phyloP scores from a whole-genome alignment of 2,888 invertebrate genomes.

The Mechanitis mazaeus region DNA sequence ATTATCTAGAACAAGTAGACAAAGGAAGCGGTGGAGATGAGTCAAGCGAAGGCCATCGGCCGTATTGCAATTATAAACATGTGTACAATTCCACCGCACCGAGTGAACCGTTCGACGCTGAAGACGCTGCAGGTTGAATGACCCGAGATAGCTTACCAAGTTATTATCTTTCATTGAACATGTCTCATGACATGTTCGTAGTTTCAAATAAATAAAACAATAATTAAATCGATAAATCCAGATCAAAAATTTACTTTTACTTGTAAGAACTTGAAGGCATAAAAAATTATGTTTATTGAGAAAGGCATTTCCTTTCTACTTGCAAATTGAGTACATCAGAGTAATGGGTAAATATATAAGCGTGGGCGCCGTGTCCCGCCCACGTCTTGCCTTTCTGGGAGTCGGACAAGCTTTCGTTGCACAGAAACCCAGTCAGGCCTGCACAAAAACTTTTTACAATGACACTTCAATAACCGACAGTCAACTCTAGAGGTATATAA shows the following conservation, averaged over 20 bases:
- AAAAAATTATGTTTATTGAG: neutral
- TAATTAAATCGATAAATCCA: neutral
- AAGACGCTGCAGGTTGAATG: constrained; percentile 42
- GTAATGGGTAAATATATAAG: constrained; percentile 24
- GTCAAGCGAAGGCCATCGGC: constrained; percentile 31
- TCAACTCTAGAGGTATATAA: constrained; percentile 18
- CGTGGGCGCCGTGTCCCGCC: constrained; percentile 37
- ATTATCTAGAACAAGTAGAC: constrained; percentile 3
- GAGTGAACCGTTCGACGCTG: constrained; percentile 34
- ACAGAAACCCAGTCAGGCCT: constrained; percentile 19
- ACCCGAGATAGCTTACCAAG: constrained; percentile 36
- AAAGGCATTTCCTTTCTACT: constrained; percentile 15
- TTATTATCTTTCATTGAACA: neutral
- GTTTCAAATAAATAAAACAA: neutral
- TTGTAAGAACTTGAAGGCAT: no score
- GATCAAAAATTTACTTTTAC: neutral
- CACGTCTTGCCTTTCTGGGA: constrained; percentile 49
- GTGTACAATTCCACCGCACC: constrained; percentile 31
- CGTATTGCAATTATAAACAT: constrained; percentile 31
- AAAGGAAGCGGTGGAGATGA: constrained; percentile 4
- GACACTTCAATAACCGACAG: constrained; percentile 24
- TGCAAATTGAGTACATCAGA: constrained; percentile 22
- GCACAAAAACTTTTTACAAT: constrained; percentile 33
- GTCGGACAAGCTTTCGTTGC: constrained; percentile 53
- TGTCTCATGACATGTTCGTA: no score